These are phyloP conservation scores for Thaleichthys pacificus DNA, from an alignment of 2,797 vertebrate species.

Conservation along the genomic window DNA sequence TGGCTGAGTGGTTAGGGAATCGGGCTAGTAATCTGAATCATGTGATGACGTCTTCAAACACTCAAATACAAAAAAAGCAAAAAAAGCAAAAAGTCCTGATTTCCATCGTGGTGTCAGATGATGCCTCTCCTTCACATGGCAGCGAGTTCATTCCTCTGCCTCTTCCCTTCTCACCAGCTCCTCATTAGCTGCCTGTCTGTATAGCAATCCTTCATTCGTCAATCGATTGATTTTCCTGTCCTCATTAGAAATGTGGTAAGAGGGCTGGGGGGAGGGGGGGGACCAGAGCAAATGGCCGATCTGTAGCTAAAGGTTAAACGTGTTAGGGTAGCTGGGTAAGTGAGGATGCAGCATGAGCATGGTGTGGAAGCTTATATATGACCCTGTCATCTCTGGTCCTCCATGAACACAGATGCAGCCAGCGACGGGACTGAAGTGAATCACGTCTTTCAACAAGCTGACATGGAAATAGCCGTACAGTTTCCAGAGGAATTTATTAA, in stretches of 20 bases:
- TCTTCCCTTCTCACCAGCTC: slow-evolving; percentile 60
- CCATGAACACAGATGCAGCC: not conserved
- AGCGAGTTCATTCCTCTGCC: slow-evolving; percentile 63
- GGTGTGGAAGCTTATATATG: slow-evolving; percentile 56
- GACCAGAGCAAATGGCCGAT: slow-evolving; percentile 47
- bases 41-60: slow-evolving; percentile 12
- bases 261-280: slow-evolving; percentile 48
- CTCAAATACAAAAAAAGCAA: slow-evolving; percentile 40
- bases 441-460: no score
- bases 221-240: slow-evolving; percentile 76
- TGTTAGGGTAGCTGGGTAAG: slow-evolving; percentile 55
- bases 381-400: slow-evolving; percentile 42
- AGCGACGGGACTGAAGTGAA: no score
- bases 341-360: slow-evolving; percentile 29
- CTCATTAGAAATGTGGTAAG: slow-evolving; percentile 64
- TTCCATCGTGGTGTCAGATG: slow-evolving; percentile 64
- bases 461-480: no score
- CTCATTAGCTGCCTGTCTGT: slow-evolving; percentile 74
- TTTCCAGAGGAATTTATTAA: no score
- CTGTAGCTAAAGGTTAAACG: slow-evolving; percentile 69
- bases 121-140: slow-evolving; percentile 63
- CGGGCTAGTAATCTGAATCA: not conserved
- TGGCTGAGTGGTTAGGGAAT: no score
- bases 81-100: slow-evolving; percentile 49
- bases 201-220: slow-evolving; percentile 77